Evolutionary conservation across 2,113 vertebrate genomes (phyloP).

Genomic region (Leptobrachium leishanense): DNA sequence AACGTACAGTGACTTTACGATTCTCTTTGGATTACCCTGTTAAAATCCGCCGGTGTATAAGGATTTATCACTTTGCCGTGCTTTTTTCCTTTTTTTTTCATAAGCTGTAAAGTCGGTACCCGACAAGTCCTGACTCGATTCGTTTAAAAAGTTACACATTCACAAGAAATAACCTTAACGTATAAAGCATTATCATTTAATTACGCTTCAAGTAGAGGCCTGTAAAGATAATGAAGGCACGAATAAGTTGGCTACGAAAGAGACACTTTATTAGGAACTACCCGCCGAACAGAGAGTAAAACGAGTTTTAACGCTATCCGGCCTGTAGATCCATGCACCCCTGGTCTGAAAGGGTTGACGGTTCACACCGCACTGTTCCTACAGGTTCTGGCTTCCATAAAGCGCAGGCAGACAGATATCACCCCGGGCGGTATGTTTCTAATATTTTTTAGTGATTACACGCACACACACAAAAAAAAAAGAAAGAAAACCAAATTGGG

Average conservation of each 20-base stretch:
- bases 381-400: neutral
- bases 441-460: slow-evolving; percentile 11
- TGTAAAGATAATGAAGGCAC: neutral
- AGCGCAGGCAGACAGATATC: neutral
- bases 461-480: no score
- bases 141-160: slow-evolving; percentile 5
- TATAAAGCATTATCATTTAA: neutral
- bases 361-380: neutral
- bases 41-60: no score
- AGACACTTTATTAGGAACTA: neutral
- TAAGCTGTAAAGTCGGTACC: neutral
- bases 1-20: no score
- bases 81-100: no score
- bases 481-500: slow-evolving; percentile 22
- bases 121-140: neutral
- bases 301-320: neutral
- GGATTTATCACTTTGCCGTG: no score
- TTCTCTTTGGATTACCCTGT: no score
- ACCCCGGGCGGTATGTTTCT: neutral
- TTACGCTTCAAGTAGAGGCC: neutral
- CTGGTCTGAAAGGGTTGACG: neutral
- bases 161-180: neutral
- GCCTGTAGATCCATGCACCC: neutral
- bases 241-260: neutral
- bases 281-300: neutral